phyloP scores from a whole-genome alignment of 2,113 vertebrate species.

The Petrocephalus zakoni region DNA sequence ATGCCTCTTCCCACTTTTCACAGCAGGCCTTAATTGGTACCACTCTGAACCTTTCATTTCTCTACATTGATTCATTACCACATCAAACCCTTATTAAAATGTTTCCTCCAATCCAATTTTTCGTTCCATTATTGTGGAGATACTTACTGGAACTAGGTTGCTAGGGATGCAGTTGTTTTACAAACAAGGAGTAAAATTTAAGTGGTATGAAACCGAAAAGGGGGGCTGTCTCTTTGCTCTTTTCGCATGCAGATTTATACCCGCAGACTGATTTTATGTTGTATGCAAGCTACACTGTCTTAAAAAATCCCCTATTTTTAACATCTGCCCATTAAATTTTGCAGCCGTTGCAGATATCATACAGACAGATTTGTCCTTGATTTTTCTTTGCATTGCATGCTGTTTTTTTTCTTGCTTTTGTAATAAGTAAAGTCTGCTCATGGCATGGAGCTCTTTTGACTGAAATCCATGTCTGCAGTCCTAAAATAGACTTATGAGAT shows the following conservation, averaged over 20 bases:
- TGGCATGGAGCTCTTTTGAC: slow-evolving; percentile 51
- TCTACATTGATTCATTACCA: slow-evolving; percentile 26
- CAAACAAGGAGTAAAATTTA: slow-evolving; percentile 7
- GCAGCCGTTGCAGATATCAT: neutral
- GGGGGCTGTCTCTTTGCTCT: neutral
- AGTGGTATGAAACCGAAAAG: neutral
- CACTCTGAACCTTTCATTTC: slow-evolving; percentile 18
- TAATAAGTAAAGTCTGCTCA: neutral
- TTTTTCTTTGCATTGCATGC: neutral
- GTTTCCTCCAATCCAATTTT: slow-evolving; percentile 4
- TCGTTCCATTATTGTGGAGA: neutral
- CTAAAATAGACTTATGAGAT: slow-evolving; percentile 42
- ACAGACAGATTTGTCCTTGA: neutral
- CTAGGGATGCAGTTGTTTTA: neutral
- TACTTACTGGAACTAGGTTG: neutral
- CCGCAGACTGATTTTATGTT: neutral
- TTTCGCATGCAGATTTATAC: neutral
- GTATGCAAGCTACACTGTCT: neutral
- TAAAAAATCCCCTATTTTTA: slow-evolving; percentile 2
- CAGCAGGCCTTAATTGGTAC: slow-evolving; percentile 23
- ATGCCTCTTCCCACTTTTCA: neutral
- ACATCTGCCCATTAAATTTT: neutral
- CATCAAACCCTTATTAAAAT: slow-evolving; percentile 26
- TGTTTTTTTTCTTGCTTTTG: neutral
- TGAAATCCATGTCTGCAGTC: slow-evolving; percentile 47